Conservation (phyloP, 2,888 invertebrate genomes). For the Nipponacmea schrenckii region DNA sequence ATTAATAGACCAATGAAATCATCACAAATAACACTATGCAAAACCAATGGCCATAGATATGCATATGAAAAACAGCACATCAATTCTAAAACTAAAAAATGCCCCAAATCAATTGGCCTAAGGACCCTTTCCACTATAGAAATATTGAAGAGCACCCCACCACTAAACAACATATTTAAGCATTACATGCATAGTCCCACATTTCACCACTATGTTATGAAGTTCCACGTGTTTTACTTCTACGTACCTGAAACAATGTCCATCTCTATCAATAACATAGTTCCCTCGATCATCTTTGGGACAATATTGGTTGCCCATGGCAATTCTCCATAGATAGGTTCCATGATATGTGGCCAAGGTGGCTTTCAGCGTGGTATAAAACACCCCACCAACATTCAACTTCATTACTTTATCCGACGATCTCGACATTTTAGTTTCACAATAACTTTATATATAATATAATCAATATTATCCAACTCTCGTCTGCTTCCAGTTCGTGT, state of each 20-base stretch:
- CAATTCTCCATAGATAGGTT: constrained; percentile 42
- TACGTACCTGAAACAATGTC: constrained; percentile 39
- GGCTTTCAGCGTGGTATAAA: constrained; percentile 50
- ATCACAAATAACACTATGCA: no score
- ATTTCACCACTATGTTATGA: no score
- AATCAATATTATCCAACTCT: not conserved
- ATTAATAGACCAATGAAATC: no score
- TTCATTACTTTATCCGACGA: constrained; percentile 35
- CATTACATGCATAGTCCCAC: no score
- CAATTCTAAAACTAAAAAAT: no score
- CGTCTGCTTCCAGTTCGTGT: constrained; percentile 4
- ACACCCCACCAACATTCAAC: constrained; percentile 53
- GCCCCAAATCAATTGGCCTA: no score
- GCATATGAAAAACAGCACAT: no score
- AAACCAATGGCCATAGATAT: no score
- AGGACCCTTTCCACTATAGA: no score
- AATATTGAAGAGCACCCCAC: no score
- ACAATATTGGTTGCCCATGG: constrained; percentile 30
- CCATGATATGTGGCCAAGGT: constrained; percentile 41
- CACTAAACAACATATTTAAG: no score
- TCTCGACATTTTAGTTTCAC: constrained; percentile 15
- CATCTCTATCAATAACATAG: constrained; percentile 49
- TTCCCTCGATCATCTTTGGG: constrained; percentile 52
- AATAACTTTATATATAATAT: not conserved
- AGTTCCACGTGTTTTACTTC: no score